Conservation (phyloP, 2,113 vertebrate species). For the Corynorhinus townsendii region DNA sequence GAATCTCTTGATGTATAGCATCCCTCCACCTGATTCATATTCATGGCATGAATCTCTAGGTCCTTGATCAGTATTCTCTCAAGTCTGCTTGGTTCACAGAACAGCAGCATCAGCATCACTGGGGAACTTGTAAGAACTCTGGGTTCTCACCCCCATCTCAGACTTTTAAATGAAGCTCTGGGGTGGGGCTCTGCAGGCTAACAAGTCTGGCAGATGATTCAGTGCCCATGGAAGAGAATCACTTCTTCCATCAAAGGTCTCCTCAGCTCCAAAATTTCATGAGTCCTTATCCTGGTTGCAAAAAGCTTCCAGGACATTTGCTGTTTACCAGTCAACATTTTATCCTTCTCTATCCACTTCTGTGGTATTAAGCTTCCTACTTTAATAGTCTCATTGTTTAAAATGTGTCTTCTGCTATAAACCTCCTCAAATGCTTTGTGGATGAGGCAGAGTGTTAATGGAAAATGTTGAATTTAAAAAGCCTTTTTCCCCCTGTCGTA, state of each 20-base stretch:
- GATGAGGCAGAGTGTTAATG: neutral
- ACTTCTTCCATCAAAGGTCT: neutral
- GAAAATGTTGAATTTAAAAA: neutral
- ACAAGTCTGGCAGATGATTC: neutral
- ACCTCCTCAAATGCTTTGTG: neutral
- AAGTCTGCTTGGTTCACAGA: neutral
- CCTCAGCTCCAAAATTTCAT: neutral
- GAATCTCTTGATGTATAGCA: neutral
- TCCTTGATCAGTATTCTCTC: neutral
- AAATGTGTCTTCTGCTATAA: neutral
- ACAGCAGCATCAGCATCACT: neutral
- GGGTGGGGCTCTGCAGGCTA: neutral
- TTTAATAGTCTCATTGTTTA: slow-evolving; percentile 27
- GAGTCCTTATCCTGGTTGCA: neutral
- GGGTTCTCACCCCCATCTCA: neutral
- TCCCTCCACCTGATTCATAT: neutral
- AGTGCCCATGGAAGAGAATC: neutral
- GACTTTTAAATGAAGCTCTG: neutral
- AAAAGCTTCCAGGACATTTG: neutral
- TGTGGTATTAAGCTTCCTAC: neutral
- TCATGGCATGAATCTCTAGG: neutral
- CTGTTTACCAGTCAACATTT: neutral
- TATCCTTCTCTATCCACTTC: neutral
- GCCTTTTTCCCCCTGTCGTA: neutral
- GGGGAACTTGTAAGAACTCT: neutral